A percentile compares a stretch with the other conserved stretches of the same genome.
phyloP scores from a whole-genome alignment of 2,797 vertebrate species.

The Corythornis leucogaster region DNA sequence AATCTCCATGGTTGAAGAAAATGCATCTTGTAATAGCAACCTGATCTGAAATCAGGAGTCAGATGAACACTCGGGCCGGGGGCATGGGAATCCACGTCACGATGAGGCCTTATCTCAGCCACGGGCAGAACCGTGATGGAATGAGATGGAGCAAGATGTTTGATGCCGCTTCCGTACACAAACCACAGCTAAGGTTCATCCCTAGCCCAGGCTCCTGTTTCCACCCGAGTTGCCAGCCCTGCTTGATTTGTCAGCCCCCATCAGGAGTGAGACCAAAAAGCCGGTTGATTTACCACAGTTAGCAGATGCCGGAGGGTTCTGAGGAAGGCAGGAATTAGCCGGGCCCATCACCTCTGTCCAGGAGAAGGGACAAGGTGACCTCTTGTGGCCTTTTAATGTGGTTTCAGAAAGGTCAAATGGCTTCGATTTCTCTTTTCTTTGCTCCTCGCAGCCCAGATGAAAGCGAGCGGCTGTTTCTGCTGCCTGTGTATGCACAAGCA shows the following conservation, averaged over 20 bases:
- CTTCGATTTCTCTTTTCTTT: neutral
- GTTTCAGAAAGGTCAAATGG: neutral
- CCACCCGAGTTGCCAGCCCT: neutral
- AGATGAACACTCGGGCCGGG: neutral
- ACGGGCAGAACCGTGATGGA: neutral
- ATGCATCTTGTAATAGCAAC: rapidly evolving
- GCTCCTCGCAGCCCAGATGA: neutral
- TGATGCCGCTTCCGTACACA: neutral
- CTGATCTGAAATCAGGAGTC: neutral
- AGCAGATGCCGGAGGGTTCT: neutral
- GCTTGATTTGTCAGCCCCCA: neutral
- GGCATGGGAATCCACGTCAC: neutral
- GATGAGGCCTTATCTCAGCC: neutral
- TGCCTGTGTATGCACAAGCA: neutral
- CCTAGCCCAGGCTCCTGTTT: neutral
- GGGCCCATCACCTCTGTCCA: rapidly evolving
- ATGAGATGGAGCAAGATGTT: neutral
- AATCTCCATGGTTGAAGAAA: neutral
- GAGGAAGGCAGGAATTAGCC: neutral
- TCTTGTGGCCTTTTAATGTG: neutral
- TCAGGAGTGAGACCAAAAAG: neutral
- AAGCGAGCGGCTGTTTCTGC: neutral
- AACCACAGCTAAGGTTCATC: neutral
- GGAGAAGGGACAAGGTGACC: conserved; percentile 16
- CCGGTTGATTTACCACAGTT: neutral